phyloP scores from a whole-genome alignment of 2,888 invertebrate genomes.

The Carterocephalus palaemon region DNA sequence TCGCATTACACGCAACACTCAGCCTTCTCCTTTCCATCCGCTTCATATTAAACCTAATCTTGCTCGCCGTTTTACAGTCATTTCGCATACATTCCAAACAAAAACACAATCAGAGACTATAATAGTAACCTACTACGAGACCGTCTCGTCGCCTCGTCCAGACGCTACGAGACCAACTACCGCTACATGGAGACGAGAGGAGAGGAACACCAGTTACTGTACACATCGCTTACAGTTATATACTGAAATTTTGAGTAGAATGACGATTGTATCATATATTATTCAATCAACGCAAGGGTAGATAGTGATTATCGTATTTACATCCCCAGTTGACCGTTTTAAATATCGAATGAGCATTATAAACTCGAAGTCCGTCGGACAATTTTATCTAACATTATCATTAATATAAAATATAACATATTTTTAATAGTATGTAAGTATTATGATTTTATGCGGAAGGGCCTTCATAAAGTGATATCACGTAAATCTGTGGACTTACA shows the following conservation, averaged over 20 bases:
- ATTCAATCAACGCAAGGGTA: slow-evolving; percentile 57
- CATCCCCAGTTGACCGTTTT: slow-evolving; percentile 58
- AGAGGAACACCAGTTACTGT: slow-evolving; percentile 78
- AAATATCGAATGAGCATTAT: slow-evolving; percentile 68
- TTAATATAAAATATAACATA: slow-evolving; percentile 69
- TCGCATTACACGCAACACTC: slow-evolving; percentile 27
- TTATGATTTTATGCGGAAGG: slow-evolving; percentile 62
- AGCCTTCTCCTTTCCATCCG: slow-evolving; percentile 21
- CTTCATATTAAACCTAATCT: slow-evolving; percentile 23
- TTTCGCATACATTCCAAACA: slow-evolving; percentile 42
- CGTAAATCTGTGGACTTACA: slow-evolving; percentile 78
- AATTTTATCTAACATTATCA: slow-evolving; percentile 52
- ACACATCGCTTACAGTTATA: slow-evolving; percentile 57
- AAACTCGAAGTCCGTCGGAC: slow-evolving; percentile 66
- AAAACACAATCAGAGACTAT: slow-evolving; percentile 51
- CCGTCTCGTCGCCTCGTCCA: slow-evolving; percentile 59
- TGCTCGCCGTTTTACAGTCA: slow-evolving; percentile 35
- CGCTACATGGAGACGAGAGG: slow-evolving; percentile 71
- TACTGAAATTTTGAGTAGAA: slow-evolving; percentile 48
- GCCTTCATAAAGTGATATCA: slow-evolving; percentile 69
- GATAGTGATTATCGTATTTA: slow-evolving; percentile 61
- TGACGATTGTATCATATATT: slow-evolving; percentile 58
- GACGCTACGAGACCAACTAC: slow-evolving; percentile 59
- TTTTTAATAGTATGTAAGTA: slow-evolving; percentile 35
- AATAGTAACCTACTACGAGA: slow-evolving; percentile 58